phyloP scores from a whole-genome alignment of 2,888 invertebrate species.

The Apomyelois bistriatella region DNA sequence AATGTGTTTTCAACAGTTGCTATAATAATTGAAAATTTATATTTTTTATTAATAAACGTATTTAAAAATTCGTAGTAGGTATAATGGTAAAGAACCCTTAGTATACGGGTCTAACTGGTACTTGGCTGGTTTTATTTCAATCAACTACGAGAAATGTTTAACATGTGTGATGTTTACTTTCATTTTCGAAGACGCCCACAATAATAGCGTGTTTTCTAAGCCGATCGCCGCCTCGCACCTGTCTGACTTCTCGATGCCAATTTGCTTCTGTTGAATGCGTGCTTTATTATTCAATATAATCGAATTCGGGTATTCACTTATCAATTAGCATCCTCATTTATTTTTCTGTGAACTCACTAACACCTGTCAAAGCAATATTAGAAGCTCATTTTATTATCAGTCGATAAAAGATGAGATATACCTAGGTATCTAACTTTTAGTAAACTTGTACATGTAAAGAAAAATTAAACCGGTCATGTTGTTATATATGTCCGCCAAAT shows the following conservation, averaged over 20 bases:
- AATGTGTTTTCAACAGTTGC: no score
- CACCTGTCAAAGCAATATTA: constrained; percentile 33
- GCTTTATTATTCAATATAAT: constrained; percentile 25
- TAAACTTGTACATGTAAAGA: no score
- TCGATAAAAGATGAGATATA: no score
- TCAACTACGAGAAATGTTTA: background rate
- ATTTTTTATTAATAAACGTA: no score
- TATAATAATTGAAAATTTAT: no score
- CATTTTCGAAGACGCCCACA: constrained; percentile 16
- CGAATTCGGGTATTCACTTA: constrained; percentile 33
- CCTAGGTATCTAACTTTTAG: no score
- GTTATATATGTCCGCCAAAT: no score
- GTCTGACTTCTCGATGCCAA: constrained; percentile 41
- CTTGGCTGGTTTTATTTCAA: background rate
- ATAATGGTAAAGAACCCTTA: no score
- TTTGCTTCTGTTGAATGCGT: constrained; percentile 38
- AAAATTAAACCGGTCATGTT: no score
- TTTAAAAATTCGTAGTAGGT: no score
- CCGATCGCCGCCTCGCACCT: constrained; percentile 20
- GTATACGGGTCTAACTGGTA: no score
- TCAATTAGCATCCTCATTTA: constrained; percentile 45
- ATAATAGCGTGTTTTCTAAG: constrained; percentile 13
- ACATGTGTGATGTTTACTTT: constrained; percentile 16
- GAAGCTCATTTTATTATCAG: constrained; percentile 25
- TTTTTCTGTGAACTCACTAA: constrained; percentile 26